Evolutionary conservation across 1,140 invertebrate genomes (phyloP).

Genomic region (Scaptomyza montana): DNA sequence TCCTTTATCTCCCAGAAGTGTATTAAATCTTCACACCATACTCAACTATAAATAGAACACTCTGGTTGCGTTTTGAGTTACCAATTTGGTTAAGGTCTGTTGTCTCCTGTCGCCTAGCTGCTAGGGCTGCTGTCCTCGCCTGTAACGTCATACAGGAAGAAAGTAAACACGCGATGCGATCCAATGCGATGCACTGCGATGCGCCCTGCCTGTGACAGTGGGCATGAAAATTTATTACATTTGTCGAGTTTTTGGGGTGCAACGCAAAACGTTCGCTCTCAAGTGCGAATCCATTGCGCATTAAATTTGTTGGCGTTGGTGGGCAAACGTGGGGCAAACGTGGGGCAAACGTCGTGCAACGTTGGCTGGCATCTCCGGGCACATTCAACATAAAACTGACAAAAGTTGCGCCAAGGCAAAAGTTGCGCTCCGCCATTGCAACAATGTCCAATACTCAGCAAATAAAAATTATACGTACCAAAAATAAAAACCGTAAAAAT

Average conservation of each 20-base stretch:
- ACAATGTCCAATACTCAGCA: conserved; percentile 47
- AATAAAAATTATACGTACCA: conserved; percentile 47
- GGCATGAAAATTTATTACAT: conserved; percentile 75
- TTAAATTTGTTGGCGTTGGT: conserved; percentile 64
- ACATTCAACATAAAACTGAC: conserved; percentile 43
- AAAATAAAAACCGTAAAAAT: conserved; percentile 18
- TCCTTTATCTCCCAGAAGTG: no score
- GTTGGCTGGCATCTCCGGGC: conserved; percentile 26
- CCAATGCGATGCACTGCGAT: conserved; percentile 2
- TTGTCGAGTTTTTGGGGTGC: conserved; percentile 6
- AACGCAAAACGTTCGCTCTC: conserved; percentile 4
- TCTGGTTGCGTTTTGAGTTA: neutral
- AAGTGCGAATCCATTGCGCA: conserved; percentile 60
- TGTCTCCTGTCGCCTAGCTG: neutral
- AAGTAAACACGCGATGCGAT: conserved; percentile 52
- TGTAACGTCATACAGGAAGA: conserved; percentile 48
- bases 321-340: conserved; percentile 34
- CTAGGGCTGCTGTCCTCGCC: conserved; percentile 4
- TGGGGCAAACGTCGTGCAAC: conserved; percentile 23
- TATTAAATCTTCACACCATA: no score
- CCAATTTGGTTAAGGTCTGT: neutral
- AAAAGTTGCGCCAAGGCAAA: conserved; percentile 48
- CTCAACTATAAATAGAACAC: neutral
- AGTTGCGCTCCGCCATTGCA: conserved; percentile 33
- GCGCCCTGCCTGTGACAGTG: conserved; percentile 53